Conservation (phyloP, 92 coral and sea anemone genomes). For the Phymanthus crucifer region DNA sequence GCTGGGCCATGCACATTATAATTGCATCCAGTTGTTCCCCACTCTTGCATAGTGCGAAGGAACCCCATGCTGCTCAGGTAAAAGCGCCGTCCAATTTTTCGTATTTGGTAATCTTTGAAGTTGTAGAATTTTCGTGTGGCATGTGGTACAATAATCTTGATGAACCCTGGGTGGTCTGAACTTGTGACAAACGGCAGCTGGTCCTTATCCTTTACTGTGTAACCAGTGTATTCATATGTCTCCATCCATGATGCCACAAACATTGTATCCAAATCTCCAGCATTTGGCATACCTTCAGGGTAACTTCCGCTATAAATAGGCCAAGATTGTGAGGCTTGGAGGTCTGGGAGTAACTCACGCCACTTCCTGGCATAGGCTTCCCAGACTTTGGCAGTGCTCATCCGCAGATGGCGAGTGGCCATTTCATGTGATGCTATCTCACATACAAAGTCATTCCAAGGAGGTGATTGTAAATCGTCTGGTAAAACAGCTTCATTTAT, state of each 20-base stretch:
- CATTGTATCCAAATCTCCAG: conserved; percentile 21
- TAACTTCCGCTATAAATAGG: conserved; percentile 20
- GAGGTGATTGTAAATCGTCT: conserved; percentile 12
- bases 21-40: conserved; percentile 15
- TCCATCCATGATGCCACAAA: conserved; percentile 1
- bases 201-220: conserved; percentile 2
- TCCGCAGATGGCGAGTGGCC: conserved; percentile 9
- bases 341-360: conserved; percentile 23
- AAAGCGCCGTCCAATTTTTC: conserved; percentile 18
- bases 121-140: conserved; percentile 16
- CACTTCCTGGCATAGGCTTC: conserved; percentile 18
- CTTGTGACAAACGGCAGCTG: conserved; percentile 13
- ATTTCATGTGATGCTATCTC: conserved; percentile 20
- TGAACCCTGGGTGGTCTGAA: conserved; percentile 14
- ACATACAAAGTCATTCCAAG: conserved; percentile 24
- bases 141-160: conserved; percentile 11
- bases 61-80: conserved; percentile 14
- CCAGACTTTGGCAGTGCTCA: conserved; percentile 17
- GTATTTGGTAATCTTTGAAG: conserved; percentile 18
- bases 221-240: conserved; percentile 16
- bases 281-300: conserved; percentile 22
- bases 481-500: conserved; percentile 16
- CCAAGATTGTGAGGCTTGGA: conserved; percentile 13
- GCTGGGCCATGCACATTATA: conserved; percentile 19
- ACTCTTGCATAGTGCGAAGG: conserved; percentile 21